Conservation (phyloP, 2,797 vertebrate genomes). For the Parauchenoglanis punctatus region DNA sequence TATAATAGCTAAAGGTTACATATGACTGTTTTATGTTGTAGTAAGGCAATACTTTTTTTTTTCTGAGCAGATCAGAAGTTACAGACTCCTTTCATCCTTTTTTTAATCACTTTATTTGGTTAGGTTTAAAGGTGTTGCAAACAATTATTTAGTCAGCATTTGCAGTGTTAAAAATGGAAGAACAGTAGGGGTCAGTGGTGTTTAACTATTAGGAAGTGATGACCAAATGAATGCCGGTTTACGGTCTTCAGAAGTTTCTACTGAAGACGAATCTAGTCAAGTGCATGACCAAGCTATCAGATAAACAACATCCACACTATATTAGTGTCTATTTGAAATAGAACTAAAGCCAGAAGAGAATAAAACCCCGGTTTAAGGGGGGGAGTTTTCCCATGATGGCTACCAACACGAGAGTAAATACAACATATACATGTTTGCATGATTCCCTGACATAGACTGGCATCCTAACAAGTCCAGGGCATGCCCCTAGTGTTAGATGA, state of each 20-base stretch:
- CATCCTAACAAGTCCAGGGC: background rate
- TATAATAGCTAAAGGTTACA: background rate
- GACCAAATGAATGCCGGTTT: background rate
- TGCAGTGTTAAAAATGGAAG: background rate
- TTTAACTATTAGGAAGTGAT: background rate
- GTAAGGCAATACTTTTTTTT: background rate
- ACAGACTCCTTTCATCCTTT: background rate
- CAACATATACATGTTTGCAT: too few relatives aligned
- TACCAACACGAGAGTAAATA: background rate
- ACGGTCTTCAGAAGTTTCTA: background rate
- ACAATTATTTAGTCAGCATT: background rate
- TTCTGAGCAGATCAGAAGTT: too few relatives aligned
- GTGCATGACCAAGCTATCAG: background rate
- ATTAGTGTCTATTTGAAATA: background rate
- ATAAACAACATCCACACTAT: background rate
- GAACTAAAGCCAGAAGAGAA: background rate
- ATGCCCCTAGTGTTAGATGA: background rate
- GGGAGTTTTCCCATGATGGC: background rate
- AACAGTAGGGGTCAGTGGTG: constrained; percentile 34
- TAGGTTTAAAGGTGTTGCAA: background rate
- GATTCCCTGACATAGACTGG: background rate
- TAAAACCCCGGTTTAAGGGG: background rate
- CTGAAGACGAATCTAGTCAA: background rate
- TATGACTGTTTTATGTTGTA: background rate
- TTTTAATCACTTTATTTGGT: background rate